phyloP scores from a whole-genome alignment of 2,797 vertebrate species.

The Erethizon dorsatum region DNA sequence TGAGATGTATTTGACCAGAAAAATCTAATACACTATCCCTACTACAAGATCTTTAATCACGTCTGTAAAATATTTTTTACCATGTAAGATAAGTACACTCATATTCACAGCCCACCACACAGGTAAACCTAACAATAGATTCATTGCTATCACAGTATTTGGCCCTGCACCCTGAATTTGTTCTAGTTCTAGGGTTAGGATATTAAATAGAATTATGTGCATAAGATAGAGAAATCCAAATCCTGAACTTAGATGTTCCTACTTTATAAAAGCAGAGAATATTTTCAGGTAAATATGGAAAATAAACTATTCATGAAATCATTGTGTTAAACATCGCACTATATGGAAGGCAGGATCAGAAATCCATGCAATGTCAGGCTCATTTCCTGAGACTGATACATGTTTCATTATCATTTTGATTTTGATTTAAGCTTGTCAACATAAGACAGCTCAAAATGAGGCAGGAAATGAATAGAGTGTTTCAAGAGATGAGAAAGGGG shows the following conservation, averaged over 20 bases:
- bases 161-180: background rate
- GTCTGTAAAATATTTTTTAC: background rate
- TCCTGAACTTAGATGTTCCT: slow-evolving; percentile 33
- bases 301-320: slow-evolving; percentile 15
- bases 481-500: background rate
- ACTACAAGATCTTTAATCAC: slow-evolving; percentile 29
- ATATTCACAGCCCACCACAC: background rate
- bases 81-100: background rate
- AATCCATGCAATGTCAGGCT: background rate
- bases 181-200: slow-evolving; percentile 24
- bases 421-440: slow-evolving; percentile 65
- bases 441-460: slow-evolving; percentile 44
- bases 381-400: background rate
- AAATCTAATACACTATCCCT: background rate
- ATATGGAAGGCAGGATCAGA: background rate
- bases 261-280: slow-evolving; percentile 45
- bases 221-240: background rate
- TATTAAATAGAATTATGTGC: background rate
- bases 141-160: background rate
- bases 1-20: background rate
- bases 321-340: slow-evolving; percentile 30
- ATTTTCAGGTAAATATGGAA: slow-evolving; percentile 13
- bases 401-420: slow-evolving; percentile 64
- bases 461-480: background rate
- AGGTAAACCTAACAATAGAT: background rate